Conservation (phyloP, 1,140 invertebrate genomes). For the Hesperophylax magnus region DNA sequence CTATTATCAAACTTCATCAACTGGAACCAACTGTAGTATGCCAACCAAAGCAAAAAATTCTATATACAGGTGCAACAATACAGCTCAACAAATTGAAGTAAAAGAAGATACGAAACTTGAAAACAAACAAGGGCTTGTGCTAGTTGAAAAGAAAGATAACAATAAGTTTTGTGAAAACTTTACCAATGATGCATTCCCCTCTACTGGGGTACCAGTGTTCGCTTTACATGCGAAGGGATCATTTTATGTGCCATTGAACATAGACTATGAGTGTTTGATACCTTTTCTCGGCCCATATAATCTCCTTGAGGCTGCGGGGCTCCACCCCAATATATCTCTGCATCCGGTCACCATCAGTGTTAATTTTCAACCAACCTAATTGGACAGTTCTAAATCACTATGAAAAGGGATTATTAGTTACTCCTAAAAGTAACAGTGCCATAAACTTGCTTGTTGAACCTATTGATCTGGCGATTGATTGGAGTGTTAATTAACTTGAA, state of each 20-base stretch:
- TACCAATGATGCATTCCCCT: background rate
- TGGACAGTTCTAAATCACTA: too few relatives aligned
- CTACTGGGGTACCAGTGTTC: constrained; percentile 53
- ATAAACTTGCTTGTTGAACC: too few relatives aligned
- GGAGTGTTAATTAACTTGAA: too few relatives aligned
- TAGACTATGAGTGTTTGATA: constrained; percentile 82
- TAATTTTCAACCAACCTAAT: constrained; percentile 74
- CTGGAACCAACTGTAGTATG: constrained; percentile 32
- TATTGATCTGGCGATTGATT: too few relatives aligned
- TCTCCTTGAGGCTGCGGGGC: constrained; percentile 71
- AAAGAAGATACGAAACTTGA: background rate
- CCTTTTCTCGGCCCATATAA: constrained; percentile 78
- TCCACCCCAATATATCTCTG: constrained; percentile 76
- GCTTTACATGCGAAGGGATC: constrained; percentile 84
- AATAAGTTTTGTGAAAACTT: constrained; percentile 2
- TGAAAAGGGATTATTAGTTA: too few relatives aligned
- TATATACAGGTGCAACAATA: constrained; percentile 22
- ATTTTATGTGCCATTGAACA: constrained; percentile 93
- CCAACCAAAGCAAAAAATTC: constrained; percentile 40
- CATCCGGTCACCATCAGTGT: constrained; percentile 94
- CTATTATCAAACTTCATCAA: constrained; percentile 43
- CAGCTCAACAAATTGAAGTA: constrained; percentile 6
- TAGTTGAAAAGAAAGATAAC: background rate
- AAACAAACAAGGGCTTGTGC: background rate
- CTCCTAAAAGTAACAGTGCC: too few relatives aligned